Base-by-base conservation (phyloP, 1,140 invertebrate genomes). In the Protaetia brevitarsis region DNA sequence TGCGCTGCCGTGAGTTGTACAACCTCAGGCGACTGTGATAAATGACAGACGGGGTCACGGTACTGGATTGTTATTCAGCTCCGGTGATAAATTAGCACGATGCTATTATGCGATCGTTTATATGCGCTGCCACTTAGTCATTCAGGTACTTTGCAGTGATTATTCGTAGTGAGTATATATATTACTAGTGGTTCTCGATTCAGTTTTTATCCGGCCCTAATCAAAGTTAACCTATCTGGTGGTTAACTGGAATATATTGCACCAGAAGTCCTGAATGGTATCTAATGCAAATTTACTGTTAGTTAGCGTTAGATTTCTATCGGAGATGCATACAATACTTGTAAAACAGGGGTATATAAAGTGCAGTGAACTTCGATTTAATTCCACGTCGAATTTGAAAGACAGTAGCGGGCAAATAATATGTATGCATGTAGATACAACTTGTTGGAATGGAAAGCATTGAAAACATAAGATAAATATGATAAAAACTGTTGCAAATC, bases 181-280 rank as follows among this genome's bases (percentile, higher is more conserved):
- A 51, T 19, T n/a, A 51, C 26, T 51, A 51, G 21, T 16, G 11
- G 19, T 19, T 21, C 41, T 16, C 7, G 41, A 51, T 23, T 51
- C 26, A 51, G 11, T 51, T 51, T 51, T 51, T 51, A 51, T 51
- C 41, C n/a, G 26, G 41, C 19, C 26, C 41, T 51, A 51, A 51
- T 51, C 41, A 51, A 51, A 51, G 41, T 51, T 51, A 51, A 51
- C 41, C 41, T 23, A 51, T 51, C 41, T 51, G 26, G 26, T 51
- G 19, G 41, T 19, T n/a, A n/a, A n/a, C n/a, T n/a, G n/a, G n/a
- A 51, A 51, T 51, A 51, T 51, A 51, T 51, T 51, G 19, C 41
- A 23, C 19, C 19, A 6, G 0, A 51, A 23, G 6, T 51, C 16
- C 41, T 51, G 13, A 8, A 51, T 34, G 13, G 31, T 1, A 23